Percentiles rank a stretch among this genome's conserved stretches.
These are phyloP conservation scores for Aphaenogaster floridana DNA, from an alignment of 1,140 invertebrate genomes.

Conservation along the genomic window DNA sequence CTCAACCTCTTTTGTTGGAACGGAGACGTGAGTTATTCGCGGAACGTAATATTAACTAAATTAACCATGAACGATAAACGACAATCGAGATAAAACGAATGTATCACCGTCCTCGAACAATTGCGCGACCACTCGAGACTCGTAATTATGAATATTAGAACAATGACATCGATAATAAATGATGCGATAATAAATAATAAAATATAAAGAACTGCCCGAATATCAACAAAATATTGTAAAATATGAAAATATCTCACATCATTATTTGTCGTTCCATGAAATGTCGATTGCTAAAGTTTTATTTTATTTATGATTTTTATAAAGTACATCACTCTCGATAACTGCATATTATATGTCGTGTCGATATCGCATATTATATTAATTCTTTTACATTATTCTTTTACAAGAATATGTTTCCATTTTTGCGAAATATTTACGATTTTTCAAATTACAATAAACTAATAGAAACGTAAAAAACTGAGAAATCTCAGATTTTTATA, in stretches of 20 bases:
- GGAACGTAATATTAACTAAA: conserved; percentile 59
- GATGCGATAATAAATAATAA: conserved; percentile 15
- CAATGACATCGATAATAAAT: not conserved
- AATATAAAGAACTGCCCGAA: not conserved
- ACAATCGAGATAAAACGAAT: conserved; percentile 34
- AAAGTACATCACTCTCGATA: not conserved
- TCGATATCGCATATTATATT: not conserved
- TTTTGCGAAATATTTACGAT: not conserved
- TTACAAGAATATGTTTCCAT: not conserved
- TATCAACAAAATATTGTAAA: conserved; percentile 1
- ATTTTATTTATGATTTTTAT: not conserved
- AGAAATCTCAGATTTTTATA: not conserved
- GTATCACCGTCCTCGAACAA: not conserved
- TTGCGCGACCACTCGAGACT: conserved; percentile 16
- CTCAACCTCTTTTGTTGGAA: conserved; percentile 20
- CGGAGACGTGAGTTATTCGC: not conserved
- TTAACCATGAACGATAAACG: conserved; percentile 41
- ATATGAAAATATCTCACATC: not conserved
- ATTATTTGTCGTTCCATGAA: not conserved
- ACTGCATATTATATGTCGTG: not conserved
- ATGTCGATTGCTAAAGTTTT: not conserved
- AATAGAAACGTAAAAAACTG: not conserved
- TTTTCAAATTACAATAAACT: not conserved
- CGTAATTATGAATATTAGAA: conserved; percentile 26
- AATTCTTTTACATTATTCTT: not conserved